Evolutionary conservation across 2,113 vertebrate species (phyloP).

Genomic region (Poicephalus meyeri): DNA sequence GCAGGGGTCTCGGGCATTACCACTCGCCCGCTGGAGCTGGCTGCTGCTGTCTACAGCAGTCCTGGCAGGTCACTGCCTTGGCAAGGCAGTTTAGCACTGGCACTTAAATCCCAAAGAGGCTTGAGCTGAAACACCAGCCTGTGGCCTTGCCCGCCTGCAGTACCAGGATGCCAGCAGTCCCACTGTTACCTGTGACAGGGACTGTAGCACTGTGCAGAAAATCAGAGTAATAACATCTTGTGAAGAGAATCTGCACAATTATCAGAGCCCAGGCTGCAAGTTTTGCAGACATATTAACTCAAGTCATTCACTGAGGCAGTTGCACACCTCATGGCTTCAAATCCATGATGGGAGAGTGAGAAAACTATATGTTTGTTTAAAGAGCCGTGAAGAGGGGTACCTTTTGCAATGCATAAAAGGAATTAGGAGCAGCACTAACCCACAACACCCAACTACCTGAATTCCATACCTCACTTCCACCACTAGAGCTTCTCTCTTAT

Average conservation of each 20-base stretch:
- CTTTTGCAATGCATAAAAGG: rapidly evolving
- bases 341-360: rapidly evolving
- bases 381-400: rapidly evolving
- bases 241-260: not conserved
- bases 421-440: rapidly evolving
- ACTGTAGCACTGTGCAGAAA: too few relatives aligned
- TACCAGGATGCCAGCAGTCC: not conserved
- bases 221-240: rapidly evolving
- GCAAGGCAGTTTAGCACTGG: rapidly evolving
- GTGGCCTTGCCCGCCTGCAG: not conserved
- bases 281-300: not conserved
- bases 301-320: rapidly evolving
- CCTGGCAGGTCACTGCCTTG: not conserved
- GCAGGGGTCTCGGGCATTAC: rapidly evolving
- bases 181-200: not conserved
- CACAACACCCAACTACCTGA: rapidly evolving
- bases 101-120: not conserved
- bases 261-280: rapidly evolving
- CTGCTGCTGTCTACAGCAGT: not conserved
- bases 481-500: not conserved
- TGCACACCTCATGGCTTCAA: not conserved
- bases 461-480: not conserved
- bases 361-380: rapidly evolving
- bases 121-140: too few relatives aligned
- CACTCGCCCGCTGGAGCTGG: rapidly evolving